A percentile compares a stretch with the other conserved stretches of the same genome.
phyloP scores from a whole-genome alignment of 2,888 invertebrate species.

The Pristionchus arcanus region DNA sequence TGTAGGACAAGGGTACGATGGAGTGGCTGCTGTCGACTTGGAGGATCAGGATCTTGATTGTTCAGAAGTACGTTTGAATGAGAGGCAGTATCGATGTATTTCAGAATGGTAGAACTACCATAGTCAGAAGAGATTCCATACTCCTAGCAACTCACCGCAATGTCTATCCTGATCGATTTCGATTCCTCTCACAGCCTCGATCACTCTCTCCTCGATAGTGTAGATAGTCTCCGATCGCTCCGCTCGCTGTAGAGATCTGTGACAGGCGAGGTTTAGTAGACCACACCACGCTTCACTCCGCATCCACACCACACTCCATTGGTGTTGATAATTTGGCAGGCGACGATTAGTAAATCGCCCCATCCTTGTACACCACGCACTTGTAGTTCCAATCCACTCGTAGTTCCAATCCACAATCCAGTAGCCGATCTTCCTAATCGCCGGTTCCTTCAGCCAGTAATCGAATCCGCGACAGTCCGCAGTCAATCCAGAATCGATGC shows the following conservation, averaged over 20 bases:
- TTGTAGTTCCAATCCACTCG: slow-evolving; percentile 28
- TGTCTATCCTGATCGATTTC: slow-evolving; percentile 7
- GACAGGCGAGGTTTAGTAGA: slow-evolving; percentile 4
- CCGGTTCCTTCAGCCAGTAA: slow-evolving; percentile 45
- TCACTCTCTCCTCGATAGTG: slow-evolving; percentile 10
- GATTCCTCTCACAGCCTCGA: slow-evolving; percentile 42
- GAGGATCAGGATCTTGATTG: too few species aligned
- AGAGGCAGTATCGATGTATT: too few species aligned
- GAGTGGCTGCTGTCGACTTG: too few species aligned
- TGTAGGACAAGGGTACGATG: background rate
- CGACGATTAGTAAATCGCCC: background rate
- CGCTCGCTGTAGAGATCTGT: slow-evolving; percentile 17
- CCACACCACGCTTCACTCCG: background rate
- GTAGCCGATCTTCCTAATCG: slow-evolving; percentile 34
- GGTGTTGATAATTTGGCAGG: background rate
- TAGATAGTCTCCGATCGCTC: slow-evolving; percentile 43
- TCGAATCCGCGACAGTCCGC: slow-evolving; percentile 37
- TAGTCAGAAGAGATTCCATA: background rate
- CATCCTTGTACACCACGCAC: background rate
- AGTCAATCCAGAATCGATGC: slow-evolving; percentile 42
- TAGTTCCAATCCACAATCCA: slow-evolving; percentile 14
- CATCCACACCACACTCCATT: background rate
- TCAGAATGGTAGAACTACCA: background rate
- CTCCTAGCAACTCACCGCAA: background rate
- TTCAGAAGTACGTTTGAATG: too few species aligned